These are phyloP conservation scores for Pseudorasbora parva DNA, from an alignment of 2,113 vertebrate species.

Conservation along the genomic window DNA sequence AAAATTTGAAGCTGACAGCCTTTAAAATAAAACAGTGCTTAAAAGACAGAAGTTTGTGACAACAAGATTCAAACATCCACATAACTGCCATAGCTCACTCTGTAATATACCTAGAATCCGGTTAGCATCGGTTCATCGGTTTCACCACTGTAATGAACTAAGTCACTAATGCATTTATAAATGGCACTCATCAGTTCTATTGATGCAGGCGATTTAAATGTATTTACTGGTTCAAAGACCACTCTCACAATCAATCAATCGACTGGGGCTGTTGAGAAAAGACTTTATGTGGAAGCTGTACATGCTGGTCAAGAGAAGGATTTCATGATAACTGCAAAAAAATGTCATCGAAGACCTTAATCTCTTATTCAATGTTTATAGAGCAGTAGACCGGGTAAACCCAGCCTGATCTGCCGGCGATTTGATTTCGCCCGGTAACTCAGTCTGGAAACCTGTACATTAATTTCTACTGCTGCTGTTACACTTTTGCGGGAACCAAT, in stretches of 20 bases:
- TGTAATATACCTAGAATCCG: slow-evolving; percentile 14
- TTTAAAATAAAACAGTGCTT: not conserved
- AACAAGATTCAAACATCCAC: not conserved
- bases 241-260: not conserved
- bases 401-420: too few relatives aligned
- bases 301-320: not conserved
- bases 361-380: not conserved
- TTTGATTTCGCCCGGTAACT: too few relatives aligned
- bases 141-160: not conserved
- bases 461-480: too few relatives aligned
- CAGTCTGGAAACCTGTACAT: too few relatives aligned
- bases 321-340: not conserved
- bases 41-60: slow-evolving; percentile 13
- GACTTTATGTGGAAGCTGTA: not conserved
- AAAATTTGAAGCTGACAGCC: not conserved
- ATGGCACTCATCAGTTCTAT: not conserved
- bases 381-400: too few relatives aligned
- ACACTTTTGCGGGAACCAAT: too few relatives aligned
- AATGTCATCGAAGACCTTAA: not conserved
- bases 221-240: not conserved
- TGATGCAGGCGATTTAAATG: not conserved
- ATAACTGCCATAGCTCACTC: not conserved
- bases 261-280: not conserved
- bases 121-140: not conserved
- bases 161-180: slow-evolving; percentile 25